phyloP scores from a whole-genome alignment of 2,888 invertebrate genomes.

The Nysson spinosus region DNA sequence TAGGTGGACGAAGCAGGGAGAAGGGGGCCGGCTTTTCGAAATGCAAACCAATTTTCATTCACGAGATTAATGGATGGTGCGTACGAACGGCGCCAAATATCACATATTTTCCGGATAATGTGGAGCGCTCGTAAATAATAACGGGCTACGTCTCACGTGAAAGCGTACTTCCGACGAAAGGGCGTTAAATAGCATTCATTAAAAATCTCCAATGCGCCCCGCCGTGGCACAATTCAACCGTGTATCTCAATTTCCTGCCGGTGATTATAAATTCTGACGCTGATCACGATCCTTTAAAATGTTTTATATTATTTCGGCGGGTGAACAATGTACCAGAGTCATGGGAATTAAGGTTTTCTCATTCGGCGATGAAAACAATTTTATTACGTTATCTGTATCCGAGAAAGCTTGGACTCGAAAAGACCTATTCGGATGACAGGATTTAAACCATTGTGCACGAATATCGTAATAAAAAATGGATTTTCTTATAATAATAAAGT shows the following conservation, averaged over 20 bases:
- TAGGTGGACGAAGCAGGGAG: constrained; percentile 1
- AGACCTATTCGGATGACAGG: too few species aligned
- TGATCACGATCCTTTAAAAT: constrained; percentile 14
- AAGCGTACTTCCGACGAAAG: constrained; percentile 48
- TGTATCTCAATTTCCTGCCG: constrained; percentile 25
- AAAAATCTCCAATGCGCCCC: constrained; percentile 54
- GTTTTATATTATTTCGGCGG: constrained; percentile 1
- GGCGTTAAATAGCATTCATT: constrained; percentile 65
- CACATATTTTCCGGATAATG: constrained; percentile 70
- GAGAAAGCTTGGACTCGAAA: too few species aligned
- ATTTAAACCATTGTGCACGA: too few species aligned
- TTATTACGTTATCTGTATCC: neutral
- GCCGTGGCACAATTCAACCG: constrained; percentile 36
- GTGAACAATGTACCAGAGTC: neutral
- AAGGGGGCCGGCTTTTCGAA: constrained; percentile 59
- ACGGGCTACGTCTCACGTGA: constrained; percentile 55
- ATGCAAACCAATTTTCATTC: constrained; percentile 70
- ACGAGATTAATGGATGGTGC: constrained; percentile 67
- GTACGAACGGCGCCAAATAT: constrained; percentile 64
- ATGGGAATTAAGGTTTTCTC: constrained; percentile 8
- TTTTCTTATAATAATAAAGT: too few species aligned
- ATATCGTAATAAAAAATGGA: neutral
- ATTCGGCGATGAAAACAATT: neutral
- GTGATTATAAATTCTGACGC: constrained; percentile 26
- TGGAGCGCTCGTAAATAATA: constrained; percentile 71